A percentile compares a stretch with the other conserved stretches of the same genome.
These are phyloP conservation scores for Euura saliciscinereae DNA, from an alignment of 1,140 invertebrate genomes.

Conservation along the genomic window DNA sequence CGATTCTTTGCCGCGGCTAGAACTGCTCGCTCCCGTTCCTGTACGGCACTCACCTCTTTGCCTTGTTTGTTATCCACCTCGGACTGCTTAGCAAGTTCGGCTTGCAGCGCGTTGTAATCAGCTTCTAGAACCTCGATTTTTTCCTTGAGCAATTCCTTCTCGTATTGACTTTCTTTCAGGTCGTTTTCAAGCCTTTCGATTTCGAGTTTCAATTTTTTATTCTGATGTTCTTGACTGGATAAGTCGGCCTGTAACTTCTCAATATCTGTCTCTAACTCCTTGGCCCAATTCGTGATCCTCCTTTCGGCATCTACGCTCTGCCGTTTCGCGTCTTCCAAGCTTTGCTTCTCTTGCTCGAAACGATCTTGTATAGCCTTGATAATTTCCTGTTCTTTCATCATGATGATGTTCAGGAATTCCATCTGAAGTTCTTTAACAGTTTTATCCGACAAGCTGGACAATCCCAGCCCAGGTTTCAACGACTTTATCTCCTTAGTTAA, in stretches of 20 bases:
- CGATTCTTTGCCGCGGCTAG: conserved; percentile 28
- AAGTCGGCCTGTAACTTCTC: conserved; percentile 47
- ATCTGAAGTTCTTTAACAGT: conserved; percentile 36
- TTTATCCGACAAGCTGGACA: conserved; percentile 27
- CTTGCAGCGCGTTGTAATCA: conserved; percentile 37
- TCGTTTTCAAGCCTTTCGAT: conserved; percentile 21
- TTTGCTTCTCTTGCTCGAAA: conserved; percentile 29
- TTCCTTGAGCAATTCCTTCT: conserved; percentile 40
- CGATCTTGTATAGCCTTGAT: conserved; percentile 34
- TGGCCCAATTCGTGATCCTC: conserved; percentile 33
- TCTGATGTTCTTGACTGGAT: conserved; percentile 19
- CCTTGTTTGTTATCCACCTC: conserved; percentile 20
- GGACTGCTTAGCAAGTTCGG: conserved; percentile 37
- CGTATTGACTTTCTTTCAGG: conserved; percentile 31
- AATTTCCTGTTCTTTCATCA: conserved; percentile 47
- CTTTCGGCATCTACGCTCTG: conserved; percentile 41
- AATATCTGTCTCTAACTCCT: conserved; percentile 44
- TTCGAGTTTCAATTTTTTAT: conserved; percentile 25
- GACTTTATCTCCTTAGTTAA: conserved; percentile 47
- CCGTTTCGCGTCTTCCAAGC: conserved; percentile 38
- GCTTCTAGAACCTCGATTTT: conserved; percentile 38
- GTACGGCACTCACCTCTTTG: conserved; percentile 23
- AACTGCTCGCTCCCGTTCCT: conserved; percentile 39
- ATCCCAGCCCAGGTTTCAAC: conserved; percentile 27
- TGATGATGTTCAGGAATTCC: conserved; percentile 37